Conservation (phyloP, 2,797 vertebrate genomes). For the Microctenopoma stevenorrisi region DNA sequence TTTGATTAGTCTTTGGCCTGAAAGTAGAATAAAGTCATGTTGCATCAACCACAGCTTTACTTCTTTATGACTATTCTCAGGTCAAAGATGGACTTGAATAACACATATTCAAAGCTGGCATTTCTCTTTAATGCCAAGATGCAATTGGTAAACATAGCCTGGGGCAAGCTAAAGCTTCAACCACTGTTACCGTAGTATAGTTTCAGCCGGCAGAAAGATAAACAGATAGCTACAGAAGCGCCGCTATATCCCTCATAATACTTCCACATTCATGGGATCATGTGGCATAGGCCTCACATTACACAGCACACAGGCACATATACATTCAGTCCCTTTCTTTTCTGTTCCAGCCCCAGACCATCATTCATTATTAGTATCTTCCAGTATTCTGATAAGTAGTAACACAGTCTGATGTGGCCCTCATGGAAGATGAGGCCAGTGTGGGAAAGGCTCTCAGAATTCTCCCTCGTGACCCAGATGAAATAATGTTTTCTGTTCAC, state of each 20-base stretch:
- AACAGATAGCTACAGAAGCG: constrained; percentile 66
- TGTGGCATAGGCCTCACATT: constrained; percentile 2
- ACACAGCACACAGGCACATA: constrained; percentile 28
- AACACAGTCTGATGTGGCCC: constrained; percentile 29
- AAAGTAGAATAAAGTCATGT: constrained; percentile 18
- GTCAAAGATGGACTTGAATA: constrained; percentile 29
- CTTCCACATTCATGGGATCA: constrained; percentile 28
- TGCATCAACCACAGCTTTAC: no score
- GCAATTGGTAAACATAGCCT: constrained; percentile 46
- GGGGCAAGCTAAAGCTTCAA: constrained; percentile 15
- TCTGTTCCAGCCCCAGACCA: constrained; percentile 13
- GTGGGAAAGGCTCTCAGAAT: constrained; percentile 15
- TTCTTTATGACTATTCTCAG: constrained; percentile 8
- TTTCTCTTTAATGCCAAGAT: constrained; percentile 27
- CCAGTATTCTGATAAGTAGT: constrained; percentile 12
- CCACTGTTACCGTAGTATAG: constrained; percentile 26
- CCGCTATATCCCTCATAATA: constrained; percentile 11
- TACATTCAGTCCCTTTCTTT: constrained; percentile 8
- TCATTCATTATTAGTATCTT: constrained; percentile 40
- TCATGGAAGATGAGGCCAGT: constrained; percentile 12
- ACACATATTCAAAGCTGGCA: constrained; percentile 13
- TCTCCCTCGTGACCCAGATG: constrained; percentile 25
- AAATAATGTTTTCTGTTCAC: constrained; percentile 30
- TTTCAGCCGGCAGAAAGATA: constrained; percentile 74
- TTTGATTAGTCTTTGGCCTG: constrained; percentile 37